These are phyloP conservation scores for Puffinus mauretanicus DNA, from an alignment of 2,113 vertebrate species.

Conservation along the genomic window DNA sequence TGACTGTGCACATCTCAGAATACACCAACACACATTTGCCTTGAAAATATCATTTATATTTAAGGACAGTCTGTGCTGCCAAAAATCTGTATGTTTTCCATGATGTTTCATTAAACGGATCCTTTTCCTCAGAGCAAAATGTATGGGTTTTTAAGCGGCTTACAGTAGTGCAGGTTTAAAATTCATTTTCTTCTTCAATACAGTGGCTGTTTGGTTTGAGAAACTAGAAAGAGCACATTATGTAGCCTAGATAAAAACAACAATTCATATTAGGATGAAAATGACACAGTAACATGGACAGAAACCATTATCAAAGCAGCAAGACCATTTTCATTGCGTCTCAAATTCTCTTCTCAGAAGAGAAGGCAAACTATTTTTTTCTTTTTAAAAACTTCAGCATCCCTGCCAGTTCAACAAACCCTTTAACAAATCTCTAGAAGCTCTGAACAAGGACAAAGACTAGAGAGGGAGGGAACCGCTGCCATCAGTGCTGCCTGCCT, in stretches of 20 bases:
- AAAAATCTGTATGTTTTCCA: neutral
- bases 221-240: neutral
- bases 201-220: neutral
- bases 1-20: neutral
- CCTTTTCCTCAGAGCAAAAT: neutral
- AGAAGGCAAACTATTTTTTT: neutral
- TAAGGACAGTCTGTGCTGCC: neutral
- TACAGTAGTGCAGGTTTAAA: neutral
- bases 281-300: neutral
- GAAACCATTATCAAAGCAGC: neutral
- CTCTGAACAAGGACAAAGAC: neutral
- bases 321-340: neutral
- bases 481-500: neutral
- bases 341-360: neutral
- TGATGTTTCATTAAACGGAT: neutral
- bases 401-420: neutral
- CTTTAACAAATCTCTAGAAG: neutral
- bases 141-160: neutral
- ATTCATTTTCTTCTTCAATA: neutral
- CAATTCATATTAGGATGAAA: neutral
- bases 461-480: neutral
- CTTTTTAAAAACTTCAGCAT: neutral
- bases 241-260: neutral
- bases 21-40: neutral
- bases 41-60: slow-evolving; percentile 18